Percentiles rank a stretch among this genome's conserved stretches.
These are phyloP conservation scores for Tachycineta bicolor DNA, from an alignment of 2,113 vertebrate species.

Conservation along the genomic window DNA sequence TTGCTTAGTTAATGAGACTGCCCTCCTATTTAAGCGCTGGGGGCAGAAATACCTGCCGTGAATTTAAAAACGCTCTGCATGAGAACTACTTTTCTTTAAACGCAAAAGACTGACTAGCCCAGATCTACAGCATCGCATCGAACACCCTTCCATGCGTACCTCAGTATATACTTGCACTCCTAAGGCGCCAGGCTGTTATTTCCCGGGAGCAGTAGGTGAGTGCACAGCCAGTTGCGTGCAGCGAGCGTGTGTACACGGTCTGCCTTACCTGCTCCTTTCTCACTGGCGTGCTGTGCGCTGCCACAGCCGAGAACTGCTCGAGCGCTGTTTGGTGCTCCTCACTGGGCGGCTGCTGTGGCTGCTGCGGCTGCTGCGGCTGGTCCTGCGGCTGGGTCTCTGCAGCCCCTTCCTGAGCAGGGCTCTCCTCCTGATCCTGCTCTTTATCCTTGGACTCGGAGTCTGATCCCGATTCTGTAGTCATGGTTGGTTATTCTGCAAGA, in stretches of 20 bases:
- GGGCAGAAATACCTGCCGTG: not conserved
- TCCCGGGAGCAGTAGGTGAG: not conserved
- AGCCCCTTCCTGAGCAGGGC: constrained; percentile 50
- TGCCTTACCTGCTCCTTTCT: constrained; percentile 75
- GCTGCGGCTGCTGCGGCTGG: constrained; percentile 37
- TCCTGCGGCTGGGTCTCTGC: constrained; percentile 11
- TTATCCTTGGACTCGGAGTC: constrained; percentile 88
- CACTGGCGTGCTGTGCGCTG: constrained; percentile 85
- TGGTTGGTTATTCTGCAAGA: constrained; percentile 88
- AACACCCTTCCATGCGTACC: rapidly evolving
- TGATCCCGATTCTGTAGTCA: constrained; percentile 91
- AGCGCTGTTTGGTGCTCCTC: constrained; percentile 70
- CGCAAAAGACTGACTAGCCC: rapidly evolving
- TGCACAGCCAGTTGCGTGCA: rapidly evolving
- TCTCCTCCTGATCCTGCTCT: constrained; percentile 82
- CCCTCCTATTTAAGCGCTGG: not conserved
- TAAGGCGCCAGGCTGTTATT: not conserved
- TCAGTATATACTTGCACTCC: rapidly evolving
- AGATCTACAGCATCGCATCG: not conserved
- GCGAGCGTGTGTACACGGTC: rapidly evolving
- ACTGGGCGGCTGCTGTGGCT: not conserved
- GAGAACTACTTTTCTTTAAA: not conserved
- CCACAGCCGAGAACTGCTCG: constrained; percentile 82
- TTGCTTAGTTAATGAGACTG: not conserved
- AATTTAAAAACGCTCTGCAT: not conserved